Evolutionary conservation across 1,140 invertebrate genomes (phyloP).

Genomic region (Wiebesia pumilae): DNA sequence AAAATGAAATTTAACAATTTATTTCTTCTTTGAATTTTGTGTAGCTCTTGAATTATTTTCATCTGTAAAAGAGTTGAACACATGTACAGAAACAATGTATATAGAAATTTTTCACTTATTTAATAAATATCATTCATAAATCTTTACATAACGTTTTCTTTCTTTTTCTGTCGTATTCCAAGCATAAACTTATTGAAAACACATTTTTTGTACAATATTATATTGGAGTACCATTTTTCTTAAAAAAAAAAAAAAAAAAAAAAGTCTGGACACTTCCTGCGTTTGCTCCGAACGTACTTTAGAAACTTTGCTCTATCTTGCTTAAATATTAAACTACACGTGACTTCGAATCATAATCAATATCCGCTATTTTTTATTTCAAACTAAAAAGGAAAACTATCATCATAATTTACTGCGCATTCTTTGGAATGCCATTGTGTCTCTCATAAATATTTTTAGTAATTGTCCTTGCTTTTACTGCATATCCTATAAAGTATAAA

Average conservation of each 20-base stretch:
- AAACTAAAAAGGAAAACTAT: constrained; percentile 61
- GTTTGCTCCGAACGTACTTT: constrained; percentile 24
- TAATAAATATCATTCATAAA: constrained; percentile 61
- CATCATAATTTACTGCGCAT: constrained; percentile 59
- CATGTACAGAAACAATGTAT: constrained; percentile 56
- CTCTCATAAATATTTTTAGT: constrained; percentile 58
- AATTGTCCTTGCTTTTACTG: constrained; percentile 59
- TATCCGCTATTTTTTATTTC: constrained; percentile 61
- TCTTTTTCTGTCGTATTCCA: constrained; percentile 49
- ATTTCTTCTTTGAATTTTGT: neutral
- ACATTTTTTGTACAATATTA: constrained; percentile 53
- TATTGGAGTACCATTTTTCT: constrained; percentile 50
- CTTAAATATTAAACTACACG: constrained; percentile 43
- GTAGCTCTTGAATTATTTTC: constrained; percentile 22
- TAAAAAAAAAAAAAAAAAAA: constrained; percentile 36
- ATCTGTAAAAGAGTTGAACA: constrained; percentile 20
- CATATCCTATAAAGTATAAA: constrained; percentile 63
- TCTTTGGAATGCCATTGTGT: constrained; percentile 62
- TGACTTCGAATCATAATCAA: constrained; percentile 56
- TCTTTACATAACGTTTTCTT: constrained; percentile 56
- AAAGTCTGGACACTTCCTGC: constrained; percentile 36
- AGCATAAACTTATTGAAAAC: constrained; percentile 53
- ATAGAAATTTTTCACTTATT: constrained; percentile 64
- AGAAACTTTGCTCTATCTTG: neutral
- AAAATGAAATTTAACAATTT: neutral